These are phyloP conservation scores for Ahaetulla prasina DNA, from an alignment of 2,113 vertebrate species.

Conservation along the genomic window DNA sequence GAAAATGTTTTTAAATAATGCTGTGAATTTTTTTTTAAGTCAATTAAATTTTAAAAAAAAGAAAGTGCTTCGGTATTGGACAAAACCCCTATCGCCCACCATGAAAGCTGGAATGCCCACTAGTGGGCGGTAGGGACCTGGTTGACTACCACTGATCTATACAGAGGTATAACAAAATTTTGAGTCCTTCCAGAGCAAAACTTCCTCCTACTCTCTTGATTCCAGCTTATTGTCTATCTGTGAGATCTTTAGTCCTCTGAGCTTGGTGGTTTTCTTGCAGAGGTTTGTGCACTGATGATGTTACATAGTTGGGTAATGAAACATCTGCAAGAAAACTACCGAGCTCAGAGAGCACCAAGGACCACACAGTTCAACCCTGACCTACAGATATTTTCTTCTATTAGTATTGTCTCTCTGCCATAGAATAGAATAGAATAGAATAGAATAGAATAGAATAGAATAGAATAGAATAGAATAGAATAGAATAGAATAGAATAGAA, in stretches of 20 bases:
- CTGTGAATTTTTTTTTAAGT: no score
- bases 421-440: no score
- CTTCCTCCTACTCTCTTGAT: neutral
- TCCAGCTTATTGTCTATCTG: neutral
- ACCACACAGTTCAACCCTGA: neutral
- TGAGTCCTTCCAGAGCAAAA: neutral
- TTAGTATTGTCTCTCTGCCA: neutral
- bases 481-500: no score
- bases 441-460: no score
- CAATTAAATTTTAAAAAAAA: no score
- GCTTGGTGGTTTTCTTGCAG: neutral
- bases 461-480: no score
- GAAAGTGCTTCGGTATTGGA: no score
- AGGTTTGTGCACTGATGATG: neutral
- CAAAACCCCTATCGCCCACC: no score
- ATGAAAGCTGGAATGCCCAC: no score
- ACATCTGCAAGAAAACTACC: neutral
- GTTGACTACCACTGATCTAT: no score
- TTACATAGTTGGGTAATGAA: neutral
- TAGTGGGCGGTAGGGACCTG: no score
- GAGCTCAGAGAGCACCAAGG: neutral
- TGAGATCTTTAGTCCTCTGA: neutral
- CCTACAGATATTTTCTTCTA: neutral
- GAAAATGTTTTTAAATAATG: no score
- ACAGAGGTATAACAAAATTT: neutral